These are phyloP conservation scores for Cosmopolites sordidus DNA, from an alignment of 2,888 invertebrate genomes.

Conservation along the genomic window DNA sequence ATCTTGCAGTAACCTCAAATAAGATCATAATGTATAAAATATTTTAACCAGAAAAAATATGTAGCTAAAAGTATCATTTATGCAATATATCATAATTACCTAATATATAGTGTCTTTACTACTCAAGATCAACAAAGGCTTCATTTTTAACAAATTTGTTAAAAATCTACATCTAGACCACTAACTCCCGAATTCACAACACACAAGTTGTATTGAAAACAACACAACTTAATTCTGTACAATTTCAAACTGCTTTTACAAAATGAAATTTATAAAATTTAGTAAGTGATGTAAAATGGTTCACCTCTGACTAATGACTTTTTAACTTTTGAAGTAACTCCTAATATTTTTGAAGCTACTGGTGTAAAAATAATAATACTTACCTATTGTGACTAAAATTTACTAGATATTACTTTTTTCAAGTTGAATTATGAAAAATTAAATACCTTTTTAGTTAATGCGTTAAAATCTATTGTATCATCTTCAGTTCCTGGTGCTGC, in stretches of 20 bases:
- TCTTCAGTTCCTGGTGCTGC: conserved; percentile 44
- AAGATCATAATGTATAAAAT: too few relatives aligned
- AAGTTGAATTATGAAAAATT: conserved; percentile 10
- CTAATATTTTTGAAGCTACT: too few relatives aligned
- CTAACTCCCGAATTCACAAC: conserved; percentile 22
- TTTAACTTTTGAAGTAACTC: too few relatives aligned
- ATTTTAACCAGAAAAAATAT: too few relatives aligned
- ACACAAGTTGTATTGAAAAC: conserved; percentile 36
- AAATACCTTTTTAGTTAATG: conserved; percentile 40
- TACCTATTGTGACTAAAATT: neutral
- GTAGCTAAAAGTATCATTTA: too few relatives aligned
- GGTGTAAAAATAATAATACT: too few relatives aligned
- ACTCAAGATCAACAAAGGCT: conserved; percentile 7
- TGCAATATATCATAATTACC: too few relatives aligned
- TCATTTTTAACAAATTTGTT: conserved; percentile 30
- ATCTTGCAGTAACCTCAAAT: too few relatives aligned
- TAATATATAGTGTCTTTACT: neutral
- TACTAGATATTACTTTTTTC: neutral
- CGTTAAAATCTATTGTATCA: conserved; percentile 36
- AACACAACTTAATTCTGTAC: conserved; percentile 34
- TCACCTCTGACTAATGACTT: too few relatives aligned
- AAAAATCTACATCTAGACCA: conserved; percentile 22
- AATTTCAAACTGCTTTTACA: too few relatives aligned
- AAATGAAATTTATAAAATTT: neutral
- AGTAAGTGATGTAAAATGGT: too few relatives aligned